Conservation (phyloP, 2,888 invertebrate species). For the Drosophila cyrtoloma region DNA sequence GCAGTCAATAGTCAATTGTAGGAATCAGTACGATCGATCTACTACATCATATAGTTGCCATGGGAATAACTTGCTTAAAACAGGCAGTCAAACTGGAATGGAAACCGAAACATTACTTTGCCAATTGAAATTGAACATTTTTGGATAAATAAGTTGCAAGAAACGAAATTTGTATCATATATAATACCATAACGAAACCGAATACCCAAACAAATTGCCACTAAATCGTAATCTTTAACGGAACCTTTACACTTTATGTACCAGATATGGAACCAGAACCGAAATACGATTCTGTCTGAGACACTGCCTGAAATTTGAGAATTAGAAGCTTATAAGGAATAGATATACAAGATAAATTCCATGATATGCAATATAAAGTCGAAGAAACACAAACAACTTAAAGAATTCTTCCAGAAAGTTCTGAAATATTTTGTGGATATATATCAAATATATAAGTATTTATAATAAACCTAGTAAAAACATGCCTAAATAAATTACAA, state of each 20-base stretch:
- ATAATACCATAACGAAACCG: neutral
- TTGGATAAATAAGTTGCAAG: accelerated
- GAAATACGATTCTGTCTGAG: accelerated
- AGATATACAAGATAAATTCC: too few relatives aligned
- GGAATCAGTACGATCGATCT: neutral
- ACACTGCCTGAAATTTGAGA: neutral
- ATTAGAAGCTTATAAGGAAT: too few relatives aligned
- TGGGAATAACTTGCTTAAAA: neutral
- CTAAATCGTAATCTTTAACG: neutral
- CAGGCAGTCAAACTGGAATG: neutral
- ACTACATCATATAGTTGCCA: neutral
- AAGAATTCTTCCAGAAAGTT: too few relatives aligned
- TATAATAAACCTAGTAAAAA: too few relatives aligned
- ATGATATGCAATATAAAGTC: accelerated
- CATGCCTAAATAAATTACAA: too few relatives aligned
- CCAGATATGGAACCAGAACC: neutral
- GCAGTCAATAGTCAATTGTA: neutral
- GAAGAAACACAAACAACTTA: neutral
- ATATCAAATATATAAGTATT: too few relatives aligned
- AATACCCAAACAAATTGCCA: neutral
- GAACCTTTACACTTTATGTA: neutral
- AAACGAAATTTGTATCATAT: accelerated
- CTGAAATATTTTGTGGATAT: too few relatives aligned
- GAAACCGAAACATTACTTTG: neutral
- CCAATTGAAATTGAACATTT: neutral